Conservation (phyloP, 2,113 vertebrate genomes). For the Thamnophis sirtalis region DNA sequence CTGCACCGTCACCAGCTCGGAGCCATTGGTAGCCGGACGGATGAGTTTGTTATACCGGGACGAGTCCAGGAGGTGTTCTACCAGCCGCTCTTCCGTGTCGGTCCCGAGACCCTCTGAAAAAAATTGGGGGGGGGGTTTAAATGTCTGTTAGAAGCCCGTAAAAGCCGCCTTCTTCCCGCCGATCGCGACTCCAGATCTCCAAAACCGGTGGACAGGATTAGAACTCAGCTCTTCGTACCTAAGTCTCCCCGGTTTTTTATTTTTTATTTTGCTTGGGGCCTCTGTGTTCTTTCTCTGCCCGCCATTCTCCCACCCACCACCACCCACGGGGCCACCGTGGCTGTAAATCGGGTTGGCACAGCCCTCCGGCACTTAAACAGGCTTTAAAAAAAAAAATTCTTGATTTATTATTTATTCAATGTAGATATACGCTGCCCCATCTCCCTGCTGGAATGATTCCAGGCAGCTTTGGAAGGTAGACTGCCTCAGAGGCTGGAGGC, state of each 20-base stretch:
- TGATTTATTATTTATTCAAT: too few species aligned
- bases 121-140: background rate
- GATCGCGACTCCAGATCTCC: background rate
- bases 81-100: conserved; percentile 89
- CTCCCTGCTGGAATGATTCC: background rate
- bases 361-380: too few species aligned
- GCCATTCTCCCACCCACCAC: too few species aligned
- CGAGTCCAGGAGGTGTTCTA: conserved; percentile 89
- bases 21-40: conserved; percentile 90
- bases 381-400: too few species aligned
- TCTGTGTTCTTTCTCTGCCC: background rate
- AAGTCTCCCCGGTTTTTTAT: background rate
- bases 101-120: conserved; percentile 75
- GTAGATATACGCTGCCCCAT: too few species aligned
- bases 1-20: conserved; percentile 89
- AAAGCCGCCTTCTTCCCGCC: accelerated
- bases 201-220: background rate
- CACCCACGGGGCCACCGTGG: too few species aligned
- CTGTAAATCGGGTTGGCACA: too few species aligned
- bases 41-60: conserved; percentile 94
- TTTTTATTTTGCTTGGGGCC: too few species aligned
- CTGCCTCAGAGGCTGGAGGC: background rate
- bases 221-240: background rate
- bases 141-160: background rate
- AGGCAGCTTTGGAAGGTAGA: background rate